Percentiles rank a stretch among this genome's conserved stretches.
phyloP scores from a whole-genome alignment of 1,140 invertebrate species.

The Delia radicum region DNA sequence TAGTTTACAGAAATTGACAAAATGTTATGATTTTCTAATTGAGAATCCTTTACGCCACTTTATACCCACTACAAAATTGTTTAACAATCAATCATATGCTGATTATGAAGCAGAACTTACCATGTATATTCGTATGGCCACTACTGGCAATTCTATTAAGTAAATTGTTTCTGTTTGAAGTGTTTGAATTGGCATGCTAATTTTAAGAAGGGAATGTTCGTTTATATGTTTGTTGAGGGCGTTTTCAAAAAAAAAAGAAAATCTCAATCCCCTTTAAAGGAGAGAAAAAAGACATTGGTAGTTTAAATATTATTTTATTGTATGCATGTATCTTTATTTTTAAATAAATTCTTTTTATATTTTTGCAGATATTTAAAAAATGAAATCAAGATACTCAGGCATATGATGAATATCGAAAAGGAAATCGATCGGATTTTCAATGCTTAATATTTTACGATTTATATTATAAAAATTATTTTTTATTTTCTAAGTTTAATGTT shows the following conservation, averaged over 20 bases:
- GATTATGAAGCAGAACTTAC: conserved; percentile 47
- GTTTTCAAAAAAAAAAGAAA: background rate
- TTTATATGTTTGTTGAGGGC: background rate
- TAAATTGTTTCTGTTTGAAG: background rate
- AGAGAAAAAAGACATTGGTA: background rate
- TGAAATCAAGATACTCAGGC: background rate
- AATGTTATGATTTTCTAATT: conserved; percentile 41
- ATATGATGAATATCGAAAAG: too few species aligned
- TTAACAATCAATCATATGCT: conserved; percentile 40
- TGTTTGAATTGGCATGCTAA: background rate
- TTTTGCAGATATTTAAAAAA: background rate
- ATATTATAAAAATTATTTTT: too few species aligned
- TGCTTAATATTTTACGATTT: too few species aligned
- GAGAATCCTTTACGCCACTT: conserved; percentile 44
- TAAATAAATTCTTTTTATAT: background rate
- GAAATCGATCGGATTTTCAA: too few species aligned
- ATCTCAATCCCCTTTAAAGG: background rate
- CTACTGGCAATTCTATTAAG: conserved; percentile 31
- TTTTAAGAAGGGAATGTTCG: background rate
- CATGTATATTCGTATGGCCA: conserved; percentile 48
- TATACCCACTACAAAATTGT: conserved; percentile 38
- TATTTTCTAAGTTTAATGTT: too few species aligned
- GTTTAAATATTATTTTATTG: background rate
- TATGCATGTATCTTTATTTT: background rate
- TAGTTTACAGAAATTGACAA: conserved; percentile 39